These are phyloP conservation scores for Alces alces DNA, from an alignment of 2,113 vertebrate genomes.

Conservation along the genomic window DNA sequence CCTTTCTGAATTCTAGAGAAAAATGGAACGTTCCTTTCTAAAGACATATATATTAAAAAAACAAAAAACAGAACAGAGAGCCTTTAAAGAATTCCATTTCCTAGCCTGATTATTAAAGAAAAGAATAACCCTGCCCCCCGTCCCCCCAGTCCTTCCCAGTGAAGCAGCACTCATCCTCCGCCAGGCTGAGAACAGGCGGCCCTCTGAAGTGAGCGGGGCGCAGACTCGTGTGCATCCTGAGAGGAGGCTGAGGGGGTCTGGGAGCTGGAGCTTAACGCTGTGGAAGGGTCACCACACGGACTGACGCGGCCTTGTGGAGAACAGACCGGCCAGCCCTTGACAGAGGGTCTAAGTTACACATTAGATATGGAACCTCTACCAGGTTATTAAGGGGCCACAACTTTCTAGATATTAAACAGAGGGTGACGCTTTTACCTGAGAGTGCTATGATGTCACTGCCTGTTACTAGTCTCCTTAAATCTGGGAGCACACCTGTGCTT, in stretches of 20 bases:
- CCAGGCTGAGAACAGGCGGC: not conserved
- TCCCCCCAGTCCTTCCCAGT: not conserved
- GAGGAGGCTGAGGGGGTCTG: no score
- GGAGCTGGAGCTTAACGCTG: not conserved
- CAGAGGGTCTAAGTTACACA: not conserved
- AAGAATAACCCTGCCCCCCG: not conserved
- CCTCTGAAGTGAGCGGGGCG: accelerated
- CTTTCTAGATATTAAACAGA: not conserved
- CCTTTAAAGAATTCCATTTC: constrained; percentile 22
- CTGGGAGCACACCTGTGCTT: not conserved
- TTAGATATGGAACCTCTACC: not conserved
- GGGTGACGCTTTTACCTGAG: not conserved
- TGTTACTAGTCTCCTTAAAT: no score
- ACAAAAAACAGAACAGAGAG: not conserved
- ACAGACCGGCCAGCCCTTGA: not conserved
- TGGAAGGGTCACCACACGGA: accelerated
- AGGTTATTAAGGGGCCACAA: not conserved
- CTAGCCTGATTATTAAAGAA: not conserved
- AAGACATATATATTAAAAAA: not conserved
- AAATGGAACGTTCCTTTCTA: not conserved
- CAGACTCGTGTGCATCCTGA: not conserved
- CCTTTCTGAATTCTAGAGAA: not conserved
- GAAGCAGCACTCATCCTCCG: not conserved
- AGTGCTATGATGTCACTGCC: not conserved
- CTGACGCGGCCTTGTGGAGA: accelerated